Percentiles rank a stretch among this genome's conserved stretches.
These are phyloP conservation scores for Takifugu flavidus DNA, from an alignment of 2,113 vertebrate species.

Conservation along the genomic window DNA sequence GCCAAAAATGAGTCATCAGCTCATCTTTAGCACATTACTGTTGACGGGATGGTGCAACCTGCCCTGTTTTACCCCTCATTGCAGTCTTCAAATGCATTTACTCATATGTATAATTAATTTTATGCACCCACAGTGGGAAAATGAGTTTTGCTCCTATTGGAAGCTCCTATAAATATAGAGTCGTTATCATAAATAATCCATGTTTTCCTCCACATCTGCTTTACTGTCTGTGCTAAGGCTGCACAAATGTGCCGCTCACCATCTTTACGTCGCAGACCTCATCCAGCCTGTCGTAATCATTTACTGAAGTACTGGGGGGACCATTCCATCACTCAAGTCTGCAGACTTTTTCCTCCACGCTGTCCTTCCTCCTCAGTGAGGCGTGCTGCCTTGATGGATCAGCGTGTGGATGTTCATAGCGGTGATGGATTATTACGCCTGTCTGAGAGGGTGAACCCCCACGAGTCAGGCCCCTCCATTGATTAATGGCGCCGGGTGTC, in stretches of 20 bases:
- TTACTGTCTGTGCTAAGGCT: too few relatives aligned
- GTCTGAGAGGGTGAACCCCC: constrained; percentile 23
- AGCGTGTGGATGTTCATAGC: constrained; percentile 31
- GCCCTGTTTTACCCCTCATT: too few relatives aligned
- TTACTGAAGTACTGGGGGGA: constrained; percentile 6
- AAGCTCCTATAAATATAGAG: too few relatives aligned
- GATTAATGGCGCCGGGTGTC: constrained; percentile 44
- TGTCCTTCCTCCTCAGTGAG: constrained; percentile 6
- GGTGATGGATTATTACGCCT: constrained; percentile 53
- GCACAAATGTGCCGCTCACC: constrained; percentile 11
- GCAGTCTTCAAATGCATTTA: too few relatives aligned
- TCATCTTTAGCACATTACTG: constrained; percentile 1
- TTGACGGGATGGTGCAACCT: neutral
- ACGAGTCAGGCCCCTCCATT: constrained; percentile 45
- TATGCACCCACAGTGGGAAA: too few relatives aligned
- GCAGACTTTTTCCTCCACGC: neutral
- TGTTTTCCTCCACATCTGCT: too few relatives aligned
- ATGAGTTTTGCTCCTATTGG: too few relatives aligned
- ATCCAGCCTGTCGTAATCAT: constrained; percentile 28
- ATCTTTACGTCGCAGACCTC: constrained; percentile 6
- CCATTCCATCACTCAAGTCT: constrained; percentile 18
- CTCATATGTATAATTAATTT: too few relatives aligned
- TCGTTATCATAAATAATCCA: too few relatives aligned
- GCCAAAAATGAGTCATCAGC: constrained; percentile 9
- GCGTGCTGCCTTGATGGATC: constrained; percentile 42